Percentiles rank a stretch among this genome's conserved stretches.
phyloP scores from a whole-genome alignment of 2,113 vertebrate genomes.

The Melanostigma gelatinosum region DNA sequence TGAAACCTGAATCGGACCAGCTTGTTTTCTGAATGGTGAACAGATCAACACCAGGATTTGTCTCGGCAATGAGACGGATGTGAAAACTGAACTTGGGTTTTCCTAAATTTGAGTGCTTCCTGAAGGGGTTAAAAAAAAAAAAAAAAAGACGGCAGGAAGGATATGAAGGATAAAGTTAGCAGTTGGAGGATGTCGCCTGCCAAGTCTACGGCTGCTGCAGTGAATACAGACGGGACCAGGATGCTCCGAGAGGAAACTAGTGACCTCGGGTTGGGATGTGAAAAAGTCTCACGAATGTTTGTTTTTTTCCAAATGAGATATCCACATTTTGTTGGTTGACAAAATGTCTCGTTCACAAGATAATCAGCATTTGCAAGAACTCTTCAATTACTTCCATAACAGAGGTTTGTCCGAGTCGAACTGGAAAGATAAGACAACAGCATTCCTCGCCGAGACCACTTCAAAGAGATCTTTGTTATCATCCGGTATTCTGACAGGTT shows the following conservation, averaged over 20 bases:
- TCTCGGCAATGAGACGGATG: not conserved
- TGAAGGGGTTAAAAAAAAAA: not conserved
- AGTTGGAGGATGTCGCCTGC: not conserved
- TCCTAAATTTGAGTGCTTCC: not conserved
- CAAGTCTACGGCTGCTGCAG: slow-evolving; percentile 18
- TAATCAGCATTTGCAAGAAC: not conserved
- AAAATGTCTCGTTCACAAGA: not conserved
- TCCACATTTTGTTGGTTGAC: not conserved
- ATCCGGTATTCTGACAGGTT: slow-evolving; percentile 2
- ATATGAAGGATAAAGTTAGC: not conserved
- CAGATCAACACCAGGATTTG: not conserved
- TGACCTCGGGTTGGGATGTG: slow-evolving; percentile 21
- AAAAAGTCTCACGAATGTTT: not conserved
- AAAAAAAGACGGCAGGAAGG: slow-evolving; percentile 7
- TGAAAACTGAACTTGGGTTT: slow-evolving; percentile 18
- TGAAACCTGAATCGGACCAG: not conserved
- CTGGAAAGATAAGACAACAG: not conserved
- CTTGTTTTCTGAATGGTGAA: not conserved
- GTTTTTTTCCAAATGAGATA: too few species aligned
- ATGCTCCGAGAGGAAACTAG: slow-evolving; percentile 34
- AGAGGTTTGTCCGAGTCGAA: not conserved
- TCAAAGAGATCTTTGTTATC: slow-evolving; percentile 7
- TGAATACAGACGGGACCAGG: slow-evolving; percentile 40
- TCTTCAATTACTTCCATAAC: not conserved
- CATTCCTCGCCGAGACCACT: not conserved